phyloP scores from a whole-genome alignment of 2,113 vertebrate species.

The Perca schrenkii region DNA sequence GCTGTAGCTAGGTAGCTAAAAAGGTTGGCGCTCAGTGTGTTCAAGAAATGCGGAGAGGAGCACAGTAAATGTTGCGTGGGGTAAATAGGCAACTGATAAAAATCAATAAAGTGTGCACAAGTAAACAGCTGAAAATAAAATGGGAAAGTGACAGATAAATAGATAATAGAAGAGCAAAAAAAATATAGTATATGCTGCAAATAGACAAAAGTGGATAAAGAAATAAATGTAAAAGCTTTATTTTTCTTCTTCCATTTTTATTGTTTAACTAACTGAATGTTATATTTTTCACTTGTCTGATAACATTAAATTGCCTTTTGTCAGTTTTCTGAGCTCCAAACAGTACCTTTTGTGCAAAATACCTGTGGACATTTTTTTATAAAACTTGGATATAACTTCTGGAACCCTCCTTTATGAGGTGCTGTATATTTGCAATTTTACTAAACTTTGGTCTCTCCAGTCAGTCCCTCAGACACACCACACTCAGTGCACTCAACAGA shows the following conservation, averaged over 20 bases:
- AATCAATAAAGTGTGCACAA: background rate
- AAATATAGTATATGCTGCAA: no score
- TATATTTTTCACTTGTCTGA: no score
- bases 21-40: background rate
- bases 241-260: background rate
- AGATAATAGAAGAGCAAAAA: background rate
- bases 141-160: background rate
- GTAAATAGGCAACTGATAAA: background rate
- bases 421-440: background rate
- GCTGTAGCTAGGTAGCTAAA: background rate
- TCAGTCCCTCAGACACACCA: conserved; percentile 12
- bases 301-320: background rate
- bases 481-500: conserved; percentile 24
- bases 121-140: background rate
- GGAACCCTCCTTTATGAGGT: background rate
- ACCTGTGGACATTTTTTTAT: background rate
- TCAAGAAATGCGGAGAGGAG: background rate
- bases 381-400: background rate
- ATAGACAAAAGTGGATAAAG: background rate
- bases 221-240: background rate
- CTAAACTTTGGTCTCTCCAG: background rate
- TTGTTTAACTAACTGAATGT: no score
- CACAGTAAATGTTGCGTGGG: background rate
- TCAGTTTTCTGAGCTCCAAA: background rate
- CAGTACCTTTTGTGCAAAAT: background rate